phyloP scores from a whole-genome alignment of 2,797 vertebrate genomes.

The Propithecus deckenii region DNA sequence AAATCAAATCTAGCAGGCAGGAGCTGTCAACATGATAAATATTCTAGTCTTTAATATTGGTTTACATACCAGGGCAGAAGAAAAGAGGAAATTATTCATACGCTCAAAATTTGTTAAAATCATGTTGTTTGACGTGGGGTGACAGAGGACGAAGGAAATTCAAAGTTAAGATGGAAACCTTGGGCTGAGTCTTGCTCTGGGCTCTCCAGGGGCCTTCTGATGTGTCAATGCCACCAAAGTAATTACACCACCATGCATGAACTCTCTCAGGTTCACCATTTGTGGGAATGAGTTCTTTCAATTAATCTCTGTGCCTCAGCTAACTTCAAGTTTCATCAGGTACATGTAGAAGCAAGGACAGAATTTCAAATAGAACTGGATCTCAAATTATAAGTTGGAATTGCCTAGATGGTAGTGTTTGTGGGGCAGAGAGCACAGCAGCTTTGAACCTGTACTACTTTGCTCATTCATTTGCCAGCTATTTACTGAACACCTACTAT shows the following conservation, averaged over 20 bases:
- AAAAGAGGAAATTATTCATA: constrained; percentile 71
- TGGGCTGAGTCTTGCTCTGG: background rate
- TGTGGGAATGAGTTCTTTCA: constrained; percentile 56
- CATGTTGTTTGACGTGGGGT: constrained; percentile 61
- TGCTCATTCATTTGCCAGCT: background rate
- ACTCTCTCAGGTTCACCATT: constrained; percentile 34
- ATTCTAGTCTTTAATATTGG: constrained; percentile 72
- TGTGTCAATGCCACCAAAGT: constrained; percentile 6
- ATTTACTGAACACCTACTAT: background rate
- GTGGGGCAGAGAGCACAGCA: background rate
- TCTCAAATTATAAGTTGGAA: background rate
- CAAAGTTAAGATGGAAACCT: constrained; percentile 58
- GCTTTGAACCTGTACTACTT: background rate
- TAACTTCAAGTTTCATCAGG: constrained; percentile 19
- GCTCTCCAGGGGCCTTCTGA: constrained; percentile 38
- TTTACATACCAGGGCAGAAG: constrained; percentile 64
- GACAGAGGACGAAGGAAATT: constrained; percentile 61
- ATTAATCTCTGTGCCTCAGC: constrained; percentile 50
- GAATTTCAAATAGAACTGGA: constrained; percentile 30
- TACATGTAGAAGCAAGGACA: background rate
- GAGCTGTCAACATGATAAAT: constrained; percentile 81
- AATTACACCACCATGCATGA: constrained; percentile 56
- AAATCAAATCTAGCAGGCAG: constrained; percentile 76
- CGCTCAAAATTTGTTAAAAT: constrained; percentile 71
- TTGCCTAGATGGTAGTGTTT: background rate